These are phyloP conservation scores for Calephelis nemesis DNA, from an alignment of 1,140 invertebrate genomes.

Conservation along the genomic window DNA sequence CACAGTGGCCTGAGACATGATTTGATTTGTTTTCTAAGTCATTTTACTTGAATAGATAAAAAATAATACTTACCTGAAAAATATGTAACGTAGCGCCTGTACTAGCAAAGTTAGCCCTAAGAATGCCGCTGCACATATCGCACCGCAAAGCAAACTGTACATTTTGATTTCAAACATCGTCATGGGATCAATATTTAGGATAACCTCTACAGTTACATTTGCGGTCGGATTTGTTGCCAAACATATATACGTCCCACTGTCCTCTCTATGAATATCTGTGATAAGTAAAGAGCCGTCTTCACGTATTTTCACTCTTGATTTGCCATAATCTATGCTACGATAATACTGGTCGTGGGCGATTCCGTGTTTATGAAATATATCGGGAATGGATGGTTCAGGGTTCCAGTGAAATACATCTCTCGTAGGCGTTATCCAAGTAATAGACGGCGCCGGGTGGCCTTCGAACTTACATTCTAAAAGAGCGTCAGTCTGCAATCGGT, in stretches of 20 bases:
- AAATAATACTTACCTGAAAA: conserved; percentile 81
- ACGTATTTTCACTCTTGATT: conserved; percentile 77
- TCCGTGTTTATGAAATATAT: conserved; percentile 83
- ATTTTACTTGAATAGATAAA: too few species aligned
- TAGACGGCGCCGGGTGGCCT: conserved; percentile 87
- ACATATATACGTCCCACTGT: conserved; percentile 94
- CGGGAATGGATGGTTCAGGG: conserved; percentile 83
- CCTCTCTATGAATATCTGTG: conserved; percentile 82
- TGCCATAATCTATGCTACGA: conserved; percentile 70
- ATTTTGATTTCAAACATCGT: conserved; percentile 91
- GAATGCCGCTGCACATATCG: conserved; percentile 88
- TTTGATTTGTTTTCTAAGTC: too few species aligned
- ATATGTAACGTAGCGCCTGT: conserved; percentile 86
- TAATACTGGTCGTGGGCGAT: conserved; percentile 79
- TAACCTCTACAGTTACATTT: conserved; percentile 86
- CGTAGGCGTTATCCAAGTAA: conserved; percentile 92
- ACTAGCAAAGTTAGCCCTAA: conserved; percentile 88
- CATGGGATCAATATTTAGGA: conserved; percentile 88
- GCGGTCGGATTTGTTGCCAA: conserved; percentile 90
- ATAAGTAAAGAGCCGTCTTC: conserved; percentile 80
- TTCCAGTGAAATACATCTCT: conserved; percentile 85
- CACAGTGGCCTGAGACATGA: too few species aligned
- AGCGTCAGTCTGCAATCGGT: conserved; percentile 83
- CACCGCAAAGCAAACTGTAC: conserved; percentile 89
- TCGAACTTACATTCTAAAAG: conserved; percentile 88